Evolutionary conservation across 1,140 invertebrate species (phyloP), one percentile per base, ranked within the genome.

Genomic region (Dermatophagoides farinae): DNA sequence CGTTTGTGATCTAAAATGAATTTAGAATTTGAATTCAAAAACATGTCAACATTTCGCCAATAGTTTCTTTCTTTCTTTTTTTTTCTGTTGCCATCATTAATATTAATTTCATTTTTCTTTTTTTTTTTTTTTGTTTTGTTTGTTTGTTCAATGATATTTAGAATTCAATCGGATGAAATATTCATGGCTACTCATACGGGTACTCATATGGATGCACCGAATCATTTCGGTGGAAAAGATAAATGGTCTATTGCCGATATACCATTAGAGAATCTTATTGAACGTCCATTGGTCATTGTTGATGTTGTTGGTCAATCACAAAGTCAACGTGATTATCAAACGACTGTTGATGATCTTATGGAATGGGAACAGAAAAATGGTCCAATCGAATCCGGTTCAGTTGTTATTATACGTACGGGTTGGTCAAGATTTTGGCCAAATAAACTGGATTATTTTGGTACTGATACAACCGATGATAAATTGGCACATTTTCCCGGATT

Each of bases 211-310:
- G 81, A 83, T 68, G 80, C 81, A 6, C 81, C 82, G 0, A 78
- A 76, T 61, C 81, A 82, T 67, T 82, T 81, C 66, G 31, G 31
- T 31, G 65, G 69, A 41, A 67, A 72, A 47, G 61, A 70, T 12
- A 76, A 75, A 4, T 73, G 74, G 71, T 75, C 70, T 57, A 75
- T 80, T 6, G 75, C 72, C 20, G 72, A 82, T 51, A 77, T 84
- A 58, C 78, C 80, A 12, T 49, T 81, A n/a, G 69, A 76, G 6
- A 73, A 73, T 61, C 69, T 84, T 0, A 75, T 82, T 11, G 73
- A 71, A n/a, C 70, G 68, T 44, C 69, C 72, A 72, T 78, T 76
- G 20, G 69, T 74, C 4, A 67, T 79, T n/a, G 69, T 81, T 12
- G 77, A 81, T 64, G 69, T 81, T 1, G 76, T 71, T 10, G 64